Percentiles rank a stretch among this genome's conserved stretches.
These are phyloP conservation scores for Stigmatopora argus DNA, from an alignment of 2,113 vertebrate species.

Conservation along the genomic window DNA sequence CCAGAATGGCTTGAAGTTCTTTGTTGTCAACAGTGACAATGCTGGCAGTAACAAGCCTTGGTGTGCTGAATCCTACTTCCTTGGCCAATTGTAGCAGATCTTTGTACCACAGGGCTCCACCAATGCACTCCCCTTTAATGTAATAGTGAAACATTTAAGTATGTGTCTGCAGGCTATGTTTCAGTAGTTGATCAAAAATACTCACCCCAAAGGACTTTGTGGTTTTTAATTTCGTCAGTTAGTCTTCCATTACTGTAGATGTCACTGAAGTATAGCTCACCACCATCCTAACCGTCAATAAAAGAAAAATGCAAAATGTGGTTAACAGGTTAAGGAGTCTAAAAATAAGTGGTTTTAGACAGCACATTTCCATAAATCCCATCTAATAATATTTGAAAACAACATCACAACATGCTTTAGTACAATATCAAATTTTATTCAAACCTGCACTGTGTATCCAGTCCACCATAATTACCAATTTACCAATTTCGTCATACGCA, in stretches of 20 bases:
- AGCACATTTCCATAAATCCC: neutral
- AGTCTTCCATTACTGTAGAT: slow-evolving; percentile 12
- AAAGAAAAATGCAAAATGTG: neutral
- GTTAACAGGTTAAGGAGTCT: neutral
- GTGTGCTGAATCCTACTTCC: slow-evolving; percentile 79
- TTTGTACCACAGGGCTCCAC: slow-evolving; percentile 73
- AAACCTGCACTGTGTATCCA: too few relatives aligned
- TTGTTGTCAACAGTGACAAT: slow-evolving; percentile 67
- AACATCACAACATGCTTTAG: neutral
- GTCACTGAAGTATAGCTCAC: slow-evolving; percentile 12
- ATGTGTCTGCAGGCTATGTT: neutral
- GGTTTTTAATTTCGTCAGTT: slow-evolving; percentile 2
- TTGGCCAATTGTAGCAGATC: slow-evolving; percentile 76
- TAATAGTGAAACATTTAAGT: neutral
- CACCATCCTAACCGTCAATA: slow-evolving; percentile 7
- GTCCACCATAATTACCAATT: too few relatives aligned
- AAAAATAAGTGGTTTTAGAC: neutral
- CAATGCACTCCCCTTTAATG: slow-evolving; percentile 13
- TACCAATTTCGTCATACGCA: too few relatives aligned
- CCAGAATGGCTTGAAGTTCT: slow-evolving; percentile 71
- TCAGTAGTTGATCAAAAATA: neutral
- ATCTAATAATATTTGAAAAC: neutral
- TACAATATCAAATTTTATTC: neutral
- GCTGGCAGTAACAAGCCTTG: slow-evolving; percentile 74
- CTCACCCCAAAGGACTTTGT: slow-evolving; percentile 15